Percentiles rank a stretch among this genome's conserved stretches.
Conservation (phyloP, 2,888 invertebrate genomes). For the Campopleginae sp. region DNA sequence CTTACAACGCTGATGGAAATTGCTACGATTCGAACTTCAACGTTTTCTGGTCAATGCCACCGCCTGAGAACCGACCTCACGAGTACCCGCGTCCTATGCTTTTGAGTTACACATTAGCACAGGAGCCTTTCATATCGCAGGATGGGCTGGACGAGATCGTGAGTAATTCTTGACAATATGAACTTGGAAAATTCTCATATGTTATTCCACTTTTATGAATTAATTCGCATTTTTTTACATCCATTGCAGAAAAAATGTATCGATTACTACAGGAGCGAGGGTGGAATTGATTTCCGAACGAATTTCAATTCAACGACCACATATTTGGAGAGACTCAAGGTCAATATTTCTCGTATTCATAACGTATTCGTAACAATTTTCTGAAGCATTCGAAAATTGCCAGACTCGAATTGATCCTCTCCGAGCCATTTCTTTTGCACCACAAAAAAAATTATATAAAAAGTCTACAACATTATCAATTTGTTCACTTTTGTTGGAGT, state of each 20-base stretch:
- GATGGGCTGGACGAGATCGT: constrained; percentile 94
- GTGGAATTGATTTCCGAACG: constrained; percentile 88
- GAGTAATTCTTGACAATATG: constrained; percentile 67
- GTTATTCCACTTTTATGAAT: neutral
- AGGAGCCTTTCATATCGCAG: constrained; percentile 92
- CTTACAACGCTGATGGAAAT: constrained; percentile 92
- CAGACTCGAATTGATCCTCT: too few species aligned
- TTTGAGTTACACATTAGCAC: constrained; percentile 93
- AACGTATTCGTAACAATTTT: neutral
- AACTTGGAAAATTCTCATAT: neutral
- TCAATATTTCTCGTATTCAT: constrained; percentile 70
- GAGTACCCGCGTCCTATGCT: constrained; percentile 97
- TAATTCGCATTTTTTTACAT: constrained; percentile 7
- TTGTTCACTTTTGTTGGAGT: too few species aligned
- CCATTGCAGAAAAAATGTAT: constrained; percentile 89
- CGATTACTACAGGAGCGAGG: constrained; percentile 91
- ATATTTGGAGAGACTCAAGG: constrained; percentile 93
- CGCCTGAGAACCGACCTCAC: constrained; percentile 95
- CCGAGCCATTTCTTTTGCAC: too few species aligned
- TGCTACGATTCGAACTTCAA: constrained; percentile 93
- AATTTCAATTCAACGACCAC: constrained; percentile 90
- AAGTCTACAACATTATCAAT: too few species aligned
- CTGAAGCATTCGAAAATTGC: too few species aligned
- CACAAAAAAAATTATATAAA: too few species aligned
- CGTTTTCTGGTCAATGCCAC: constrained; percentile 98